Conservation (phyloP, 2,113 vertebrate genomes). For the Mustela nigripes region DNA sequence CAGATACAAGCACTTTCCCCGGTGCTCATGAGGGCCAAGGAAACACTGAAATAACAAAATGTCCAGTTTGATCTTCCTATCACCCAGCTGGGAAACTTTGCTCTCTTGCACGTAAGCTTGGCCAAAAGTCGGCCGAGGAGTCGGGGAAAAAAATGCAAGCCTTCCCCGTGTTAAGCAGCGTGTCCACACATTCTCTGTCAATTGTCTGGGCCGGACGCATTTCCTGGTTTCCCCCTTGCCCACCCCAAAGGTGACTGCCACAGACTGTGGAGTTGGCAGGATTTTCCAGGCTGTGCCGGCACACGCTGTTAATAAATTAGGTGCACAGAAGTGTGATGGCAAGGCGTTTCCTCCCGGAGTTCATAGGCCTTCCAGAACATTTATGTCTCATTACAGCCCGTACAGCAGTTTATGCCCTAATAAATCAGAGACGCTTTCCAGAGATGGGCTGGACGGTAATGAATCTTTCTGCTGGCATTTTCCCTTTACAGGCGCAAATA, state of each 20-base stretch:
- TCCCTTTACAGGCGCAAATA: conserved; percentile 89
- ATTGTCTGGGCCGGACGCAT: neutral
- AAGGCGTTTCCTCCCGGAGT: conserved; percentile 88
- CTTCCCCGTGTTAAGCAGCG: neutral
- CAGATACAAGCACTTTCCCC: neutral
- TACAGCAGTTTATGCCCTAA: conserved; percentile 90
- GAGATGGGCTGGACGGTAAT: conserved; percentile 88
- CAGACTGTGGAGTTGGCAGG: conserved; percentile 45
- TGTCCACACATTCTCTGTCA: conserved; percentile 41
- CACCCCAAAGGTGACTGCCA: conserved; percentile 49
- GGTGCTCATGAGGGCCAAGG: neutral
- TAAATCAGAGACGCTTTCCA: conserved; percentile 91
- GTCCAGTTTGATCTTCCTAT: neutral
- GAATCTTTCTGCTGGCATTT: conserved; percentile 92
- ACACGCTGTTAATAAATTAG: conserved; percentile 86
- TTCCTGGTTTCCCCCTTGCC: conserved; percentile 16
- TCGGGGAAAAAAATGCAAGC: neutral
- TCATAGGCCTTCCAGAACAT: conserved; percentile 89
- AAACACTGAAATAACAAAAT: neutral
- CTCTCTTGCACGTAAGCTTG: neutral
- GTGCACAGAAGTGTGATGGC: conserved; percentile 86
- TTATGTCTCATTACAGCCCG: conserved; percentile 89
- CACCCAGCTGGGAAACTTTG: neutral
- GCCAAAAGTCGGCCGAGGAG: neutral
- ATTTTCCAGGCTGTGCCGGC: conserved; percentile 62